phyloP scores from a whole-genome alignment of 2,113 vertebrate species.

The Peromyscus leucopus region DNA sequence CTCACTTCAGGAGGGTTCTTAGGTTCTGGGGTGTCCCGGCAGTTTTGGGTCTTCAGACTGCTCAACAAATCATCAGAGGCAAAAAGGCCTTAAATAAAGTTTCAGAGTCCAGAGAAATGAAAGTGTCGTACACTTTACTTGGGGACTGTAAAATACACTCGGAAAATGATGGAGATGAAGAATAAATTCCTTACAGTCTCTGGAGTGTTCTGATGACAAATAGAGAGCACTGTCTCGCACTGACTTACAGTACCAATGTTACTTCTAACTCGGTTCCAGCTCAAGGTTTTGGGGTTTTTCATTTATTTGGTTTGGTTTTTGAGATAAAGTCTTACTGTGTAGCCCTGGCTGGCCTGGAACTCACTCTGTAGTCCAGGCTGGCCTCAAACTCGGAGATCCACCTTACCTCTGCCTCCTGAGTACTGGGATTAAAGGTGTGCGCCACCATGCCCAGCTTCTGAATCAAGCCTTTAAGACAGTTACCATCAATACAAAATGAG shows the following conservation, averaged over 20 bases:
- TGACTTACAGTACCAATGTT: conserved; percentile 1
- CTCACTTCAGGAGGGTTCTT: neutral
- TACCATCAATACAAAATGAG: neutral
- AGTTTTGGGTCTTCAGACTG: neutral
- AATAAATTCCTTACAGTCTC: conserved; percentile 16
- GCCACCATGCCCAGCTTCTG: neutral
- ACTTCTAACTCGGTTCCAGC: neutral
- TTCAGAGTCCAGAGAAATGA: conserved; percentile 21
- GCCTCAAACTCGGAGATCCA: no score
- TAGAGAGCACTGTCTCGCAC: neutral
- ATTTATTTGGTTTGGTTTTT: neutral
- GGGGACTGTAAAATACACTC: neutral
- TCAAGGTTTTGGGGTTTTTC: neutral
- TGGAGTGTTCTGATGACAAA: conserved; percentile 39
- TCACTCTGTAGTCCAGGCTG: neutral
- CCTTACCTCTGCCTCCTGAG: neutral
- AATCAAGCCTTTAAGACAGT: conserved; percentile 28
- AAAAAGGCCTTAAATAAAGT: no score
- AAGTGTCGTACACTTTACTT: conserved; percentile 41
- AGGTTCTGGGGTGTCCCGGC: neutral
- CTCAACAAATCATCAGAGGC: neutral
- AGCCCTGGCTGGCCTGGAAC: neutral
- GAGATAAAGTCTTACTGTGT: neutral
- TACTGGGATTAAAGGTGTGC: neutral
- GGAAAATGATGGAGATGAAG: conserved; percentile 45